Evolutionary conservation across 2,888 invertebrate genomes (phyloP).

Genomic region (Tipula unca): DNA sequence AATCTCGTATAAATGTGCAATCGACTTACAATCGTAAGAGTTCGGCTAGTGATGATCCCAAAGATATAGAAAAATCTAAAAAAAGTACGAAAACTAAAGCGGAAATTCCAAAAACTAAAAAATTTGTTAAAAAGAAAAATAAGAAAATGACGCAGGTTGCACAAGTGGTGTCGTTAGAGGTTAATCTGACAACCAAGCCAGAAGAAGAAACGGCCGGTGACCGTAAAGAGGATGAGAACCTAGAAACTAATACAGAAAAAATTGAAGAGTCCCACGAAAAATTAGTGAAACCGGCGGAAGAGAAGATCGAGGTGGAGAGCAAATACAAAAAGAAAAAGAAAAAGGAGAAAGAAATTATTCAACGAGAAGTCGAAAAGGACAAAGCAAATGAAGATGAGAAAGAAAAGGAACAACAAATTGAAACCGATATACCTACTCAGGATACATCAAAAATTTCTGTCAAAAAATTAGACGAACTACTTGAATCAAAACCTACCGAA

Average conservation of each 20-base stretch:
- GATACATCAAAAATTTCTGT: not conserved
- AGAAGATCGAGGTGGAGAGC: slow-evolving; percentile 14
- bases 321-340: not conserved
- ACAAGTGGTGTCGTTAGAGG: not conserved
- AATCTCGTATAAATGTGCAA: slow-evolving; percentile 31
- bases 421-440: not conserved
- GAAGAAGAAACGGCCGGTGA: not conserved
- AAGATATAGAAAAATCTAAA: slow-evolving; percentile 17
- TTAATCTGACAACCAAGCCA: not conserved
- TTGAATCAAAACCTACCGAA: not conserved
- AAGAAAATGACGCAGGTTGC: not conserved
- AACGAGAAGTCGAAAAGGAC: not conserved
- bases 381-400: slow-evolving; percentile 16
- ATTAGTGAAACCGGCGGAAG: not conserved
- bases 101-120: not conserved
- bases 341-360: not conserved
- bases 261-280: not conserved
- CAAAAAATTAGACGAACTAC: not conserved
- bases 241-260: slow-evolving; percentile 18
- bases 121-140: not conserved
- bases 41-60: slow-evolving; percentile 16
- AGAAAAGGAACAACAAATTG: not conserved
- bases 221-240: not conserved
- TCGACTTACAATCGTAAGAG: not conserved
- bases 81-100: not conserved